Evolutionary conservation across 2,113 vertebrate genomes (phyloP), one percentile per base, ranked within the genome.

Genomic region (Macrotus californicus): DNA sequence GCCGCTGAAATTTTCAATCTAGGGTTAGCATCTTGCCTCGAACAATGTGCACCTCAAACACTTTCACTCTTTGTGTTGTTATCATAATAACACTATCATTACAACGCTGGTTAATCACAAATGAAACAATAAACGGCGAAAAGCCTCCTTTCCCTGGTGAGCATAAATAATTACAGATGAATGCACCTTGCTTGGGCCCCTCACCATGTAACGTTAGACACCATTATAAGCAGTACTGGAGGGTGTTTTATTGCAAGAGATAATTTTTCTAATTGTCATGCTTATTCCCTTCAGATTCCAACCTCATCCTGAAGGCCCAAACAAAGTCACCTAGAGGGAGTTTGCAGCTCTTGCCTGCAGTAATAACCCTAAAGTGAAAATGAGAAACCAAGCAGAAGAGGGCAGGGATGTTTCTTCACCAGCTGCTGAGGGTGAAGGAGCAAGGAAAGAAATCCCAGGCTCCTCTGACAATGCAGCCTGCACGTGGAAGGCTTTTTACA

Each of bases 71-170:
- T 92, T 39, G 36, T 24, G 9, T 87, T 93, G 79, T 92, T 92
- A 90, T 94, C 72, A 83, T 70, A 75, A 86, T 66, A 92, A 80
- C 85, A 66, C 88, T 89, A 75, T 96, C 94, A 79, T 87, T 87
- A 91, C 22, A 86, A 54, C 80, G 73, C 76, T 94, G 82, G 84
- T 86, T 96, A 97, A 94, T 96, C 95, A 89, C 50, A 85, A 96
- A 95, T 89, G 86, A 96, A 97, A 93, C 82, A 95, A 96, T 96
- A 95, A 97, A 96, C 92, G 92, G 94, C 92, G 64, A 19, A 61
- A 94, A 85, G 92, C 90, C 31, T 43, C 75, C 52, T 77, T 87
- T 96, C 80, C 90, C 87, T 70, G 81, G 87, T 61, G 69, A 97
- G 85, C 84, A 88, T 87, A 67, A 97, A 94, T 90, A 86, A 96